Base-by-base conservation (phyloP, 2,888 invertebrate species). In the Ormia ochracea region DNA sequence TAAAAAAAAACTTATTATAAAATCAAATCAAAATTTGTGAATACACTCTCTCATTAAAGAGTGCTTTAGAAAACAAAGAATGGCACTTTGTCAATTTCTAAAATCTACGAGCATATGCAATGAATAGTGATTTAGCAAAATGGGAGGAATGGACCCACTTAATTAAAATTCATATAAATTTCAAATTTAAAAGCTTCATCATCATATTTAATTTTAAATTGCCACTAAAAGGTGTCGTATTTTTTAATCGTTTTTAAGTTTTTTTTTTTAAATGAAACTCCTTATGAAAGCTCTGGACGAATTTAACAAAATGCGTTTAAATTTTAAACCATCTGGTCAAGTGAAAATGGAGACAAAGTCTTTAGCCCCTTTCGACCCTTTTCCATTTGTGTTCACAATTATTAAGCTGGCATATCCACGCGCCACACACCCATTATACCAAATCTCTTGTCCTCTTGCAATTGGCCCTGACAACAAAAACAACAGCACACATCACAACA, bases 401-500 rank as follows among this genome's bases (percentile, higher is more conserved):
- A n/a, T 33, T 48, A 17, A 45, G n/a, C 23, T 65, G 1, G 23
- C 12, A 48, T 6, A 36, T n/a, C 23, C 2, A 10, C 19, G 31
- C 41, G 21, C 21, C 48, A 48, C 48, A 45, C 36, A 14, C 14
- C 2, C 45, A 52, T 65, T 43, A 17, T 36, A 0, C 33, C 12
- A 69, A 33, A 58, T 36, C 48, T 70, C 36, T 59, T 70, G 58
- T n/a, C 38, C 38, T 65, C 36, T 54, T 54, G 63, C 73, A 63
- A 74, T 65, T 65, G 73, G 66, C 58, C 66, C 28, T 74, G 74
- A 58, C 58, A 74, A 58, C 45, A 48, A 66, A 50, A 65, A 52
- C 41, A 14, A 43, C 38, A 56, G 28, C 3, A 28, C 3, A 54
- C 10, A 73, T 45, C 52, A 36, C n/a, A n/a, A n/a, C n/a, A n/a